Conservation (phyloP, 35 echinoderm and acorn worm species). For the Acanthaster planci region DNA sequence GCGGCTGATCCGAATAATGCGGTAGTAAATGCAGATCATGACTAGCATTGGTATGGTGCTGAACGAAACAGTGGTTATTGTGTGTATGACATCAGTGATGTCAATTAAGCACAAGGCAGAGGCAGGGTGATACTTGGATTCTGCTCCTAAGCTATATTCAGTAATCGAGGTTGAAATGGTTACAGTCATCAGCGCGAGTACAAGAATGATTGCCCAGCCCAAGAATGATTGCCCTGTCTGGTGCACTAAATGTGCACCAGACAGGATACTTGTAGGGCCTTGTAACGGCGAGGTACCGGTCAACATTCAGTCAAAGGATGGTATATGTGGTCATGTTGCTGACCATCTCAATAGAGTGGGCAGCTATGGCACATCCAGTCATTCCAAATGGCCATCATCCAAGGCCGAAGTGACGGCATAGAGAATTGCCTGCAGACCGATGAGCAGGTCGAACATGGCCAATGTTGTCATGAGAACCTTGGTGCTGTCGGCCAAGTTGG, state of each 20-base stretch:
- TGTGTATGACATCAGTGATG: background rate
- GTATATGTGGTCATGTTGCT: background rate
- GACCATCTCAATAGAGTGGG: background rate
- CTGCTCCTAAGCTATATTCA: background rate
- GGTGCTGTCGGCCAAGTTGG: slow-evolving; percentile 25
- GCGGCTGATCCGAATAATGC: background rate
- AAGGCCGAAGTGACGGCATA: background rate
- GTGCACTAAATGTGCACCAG: no score
- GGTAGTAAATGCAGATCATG: background rate
- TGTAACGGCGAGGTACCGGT: background rate
- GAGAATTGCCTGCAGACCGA: background rate
- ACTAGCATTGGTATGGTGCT: background rate
- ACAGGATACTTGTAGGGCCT: slow-evolving; percentile 12
- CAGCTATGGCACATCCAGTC: background rate
- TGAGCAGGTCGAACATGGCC: background rate
- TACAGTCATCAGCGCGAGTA: background rate
- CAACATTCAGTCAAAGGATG: background rate
- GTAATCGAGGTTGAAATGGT: background rate
- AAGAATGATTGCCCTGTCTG: background rate
- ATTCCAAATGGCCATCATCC: background rate
- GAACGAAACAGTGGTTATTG: background rate
- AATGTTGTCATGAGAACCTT: slow-evolving; percentile 4
- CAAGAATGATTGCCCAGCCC: background rate
- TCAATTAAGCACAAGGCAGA: background rate
- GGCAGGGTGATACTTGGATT: background rate